Evolutionary conservation across 2,888 invertebrate species (phyloP), one percentile per base, ranked within the genome.

Genomic region (Sminthurides aquaticus): DNA sequence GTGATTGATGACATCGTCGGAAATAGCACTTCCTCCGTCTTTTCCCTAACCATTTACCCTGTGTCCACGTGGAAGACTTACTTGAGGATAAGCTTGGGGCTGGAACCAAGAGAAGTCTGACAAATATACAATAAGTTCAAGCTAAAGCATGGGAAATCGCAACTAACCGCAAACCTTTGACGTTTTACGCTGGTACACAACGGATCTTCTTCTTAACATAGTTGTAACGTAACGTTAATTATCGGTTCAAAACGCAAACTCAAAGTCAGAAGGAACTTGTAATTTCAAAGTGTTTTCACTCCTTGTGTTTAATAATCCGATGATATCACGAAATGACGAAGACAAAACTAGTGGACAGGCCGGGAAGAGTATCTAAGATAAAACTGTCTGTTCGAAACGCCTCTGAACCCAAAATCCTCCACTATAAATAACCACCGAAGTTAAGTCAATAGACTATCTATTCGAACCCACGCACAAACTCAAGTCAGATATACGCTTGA

Each of bases 201-300:
- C 57, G 11, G 71, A 71, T 49, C 71, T 70, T 59, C 74, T 62
- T 65, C 74, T 60, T 57, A 74, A 56, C 74, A 74, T 74, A 54
- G 59, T 68, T 55, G 55, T 3, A 55, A 2, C 18, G 24, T 24
- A 55, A 55, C 25, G 22, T 15, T 3, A 3, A 25, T 55, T 15
- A 55, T 24, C 24, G 25, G 18, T 55, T 24, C 25, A 20, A 55
- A 20, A 55, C 18, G 25, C 22, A 24, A 55, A 25, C 8, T 34
- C 43, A 34, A 55, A 25, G 2, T 34, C 43, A 34, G 43, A 34
- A 11, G 5, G 15, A 34, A 34, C 43, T 34, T 34, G 5, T 11
- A 15, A 11, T 5, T 34, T 34, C 15, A 34, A 34, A 34, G 43
- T 34, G 15, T 34, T 15, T 5, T 34, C 43, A 34, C 43, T 34